Percentiles rank a stretch among this genome's conserved stretches.
Evolutionary conservation across 2,113 vertebrate species (phyloP).

Genomic region (Rhea americana): DNA sequence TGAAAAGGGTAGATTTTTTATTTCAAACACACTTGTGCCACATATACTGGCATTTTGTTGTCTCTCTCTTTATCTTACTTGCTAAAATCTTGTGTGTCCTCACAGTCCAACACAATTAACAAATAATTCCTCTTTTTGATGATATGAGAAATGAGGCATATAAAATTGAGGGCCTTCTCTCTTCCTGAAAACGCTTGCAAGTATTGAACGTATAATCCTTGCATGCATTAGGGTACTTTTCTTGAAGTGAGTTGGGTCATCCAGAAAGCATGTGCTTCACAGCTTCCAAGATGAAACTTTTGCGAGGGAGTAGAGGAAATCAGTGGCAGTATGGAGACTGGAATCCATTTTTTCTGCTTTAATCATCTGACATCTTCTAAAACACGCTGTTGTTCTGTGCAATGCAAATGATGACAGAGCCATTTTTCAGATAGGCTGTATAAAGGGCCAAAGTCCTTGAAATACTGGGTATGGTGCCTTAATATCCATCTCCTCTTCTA

Average conservation of each 20-base stretch:
- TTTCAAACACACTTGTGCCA: not conserved
- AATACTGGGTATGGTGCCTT: not conserved
- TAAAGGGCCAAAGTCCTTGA: not conserved
- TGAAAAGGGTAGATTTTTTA: not conserved
- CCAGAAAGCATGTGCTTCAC: not conserved
- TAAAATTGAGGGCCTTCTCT: not conserved
- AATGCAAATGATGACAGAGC: constrained; percentile 31
- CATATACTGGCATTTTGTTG: not conserved
- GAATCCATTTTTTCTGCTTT: not conserved
- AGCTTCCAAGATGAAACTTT: constrained; percentile 4
- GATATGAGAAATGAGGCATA: not conserved
- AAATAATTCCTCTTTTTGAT: not conserved
- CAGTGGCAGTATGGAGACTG: not conserved
- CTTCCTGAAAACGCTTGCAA: not conserved
- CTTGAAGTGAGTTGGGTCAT: not conserved
- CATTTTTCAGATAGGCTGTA: constrained; percentile 5
- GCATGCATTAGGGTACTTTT: not conserved
- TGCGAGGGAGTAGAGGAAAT: constrained; percentile 18
- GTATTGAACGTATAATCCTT: not conserved
- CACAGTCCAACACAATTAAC: not conserved
- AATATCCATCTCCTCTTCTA: not conserved
- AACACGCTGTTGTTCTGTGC: constrained; percentile 8
- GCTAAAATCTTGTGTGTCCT: not conserved
- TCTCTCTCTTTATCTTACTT: not conserved
- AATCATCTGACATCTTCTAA: constrained; percentile 25